Evolutionary conservation across 1,140 invertebrate species (phyloP), one percentile per base, ranked within the genome.

Genomic region (Calliopsis andreniformis): DNA sequence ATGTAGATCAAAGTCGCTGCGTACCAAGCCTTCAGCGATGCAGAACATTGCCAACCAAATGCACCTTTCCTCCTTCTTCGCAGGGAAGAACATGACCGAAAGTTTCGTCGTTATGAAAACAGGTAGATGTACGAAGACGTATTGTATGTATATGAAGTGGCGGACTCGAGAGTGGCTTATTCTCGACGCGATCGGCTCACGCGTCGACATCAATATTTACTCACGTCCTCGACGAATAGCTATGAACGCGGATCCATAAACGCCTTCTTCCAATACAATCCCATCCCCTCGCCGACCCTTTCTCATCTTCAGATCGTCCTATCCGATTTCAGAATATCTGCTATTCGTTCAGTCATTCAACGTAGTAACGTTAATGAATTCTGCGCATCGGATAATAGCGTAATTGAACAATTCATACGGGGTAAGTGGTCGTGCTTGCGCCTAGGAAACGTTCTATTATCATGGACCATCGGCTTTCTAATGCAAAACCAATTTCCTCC

Each of bases 1-100:
- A n/a, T n/a, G n/a, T n/a, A 83, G 83, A 87, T 88, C 86, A 89
- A 89, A 88, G 87, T 88, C 84, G 53, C 59, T 55, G 49, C 53
- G 70, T 78, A 83, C 79, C 42, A 47, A 84, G 81, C 81, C n/a
- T n/a, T n/a, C n/a, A n/a, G 75, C 75, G 85, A 70, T 81, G 78
- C 25, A 39, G 51, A 35, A 28, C 76, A 56, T 47, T 53, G 18
- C 42, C 58, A 45, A 47, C 63, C 63, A 77, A 72, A 39, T 16
- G 18, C 35, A 3, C 66, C n/a, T 23, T n/a, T n/a, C n/a, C n/a
- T n/a, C n/a, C n/a, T n/a, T n/a, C n/a, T 18, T 14, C 16, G 3
- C 16, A 18, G 8, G 16, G 43, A 18, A 42, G 14, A 12, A 1
- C 7, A n/a, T n/a, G n/a, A 8, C 39, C 43, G 16, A 45, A 45